Base-by-base conservation (phyloP, 2,113 vertebrate species). In the Picathartes gymnocephalus region DNA sequence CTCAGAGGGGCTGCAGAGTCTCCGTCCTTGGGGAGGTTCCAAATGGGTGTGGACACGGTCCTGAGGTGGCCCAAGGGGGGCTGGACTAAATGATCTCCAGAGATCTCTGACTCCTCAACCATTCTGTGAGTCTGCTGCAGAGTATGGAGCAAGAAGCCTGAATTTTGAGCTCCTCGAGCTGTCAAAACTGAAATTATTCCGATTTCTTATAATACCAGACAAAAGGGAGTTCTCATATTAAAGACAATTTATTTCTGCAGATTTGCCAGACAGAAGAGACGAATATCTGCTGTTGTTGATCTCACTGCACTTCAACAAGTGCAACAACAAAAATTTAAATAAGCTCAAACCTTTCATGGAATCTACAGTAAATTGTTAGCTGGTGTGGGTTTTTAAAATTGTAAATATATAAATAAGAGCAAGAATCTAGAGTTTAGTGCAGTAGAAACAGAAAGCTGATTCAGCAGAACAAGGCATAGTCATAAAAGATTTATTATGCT, bases 401-500 rank as follows among this genome's bases (percentile, higher is more conserved):
- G 79, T 76, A 92, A 92, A 93, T 47, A 81, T 42, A 61, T 58
- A 94, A 95, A 82, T 90, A 89, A 90, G 72, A 54, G 73, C 18
- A 35, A 88, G 48, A 91, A 73, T 81, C 53, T 21, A 6, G 65
- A 64, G 45, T 90, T 51, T 6, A 13, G 60, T 53, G 37, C 60
- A 72, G 70, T 7, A 40, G 86, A 80, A 92, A 53, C 45, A 81
- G 89, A 96, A 95, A 91, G 94, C 96, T 96, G 93, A 96, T 85
- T 97, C 94, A 97, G 95, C 93, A 92, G 72, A 96, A 90, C 58
- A 48, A 81, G 64, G 64, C 50, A 0, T 48, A 86, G 81, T 91
- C 89, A 81, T 47, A 92, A 94, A 96, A 96, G 81, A 96, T 96
- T 95, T 96, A 97, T 97, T 95, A 86, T 2, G 90, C 96, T 96